Conservation (phyloP, 2,113 vertebrate species). For the Oncorhynchus nerka region DNA sequence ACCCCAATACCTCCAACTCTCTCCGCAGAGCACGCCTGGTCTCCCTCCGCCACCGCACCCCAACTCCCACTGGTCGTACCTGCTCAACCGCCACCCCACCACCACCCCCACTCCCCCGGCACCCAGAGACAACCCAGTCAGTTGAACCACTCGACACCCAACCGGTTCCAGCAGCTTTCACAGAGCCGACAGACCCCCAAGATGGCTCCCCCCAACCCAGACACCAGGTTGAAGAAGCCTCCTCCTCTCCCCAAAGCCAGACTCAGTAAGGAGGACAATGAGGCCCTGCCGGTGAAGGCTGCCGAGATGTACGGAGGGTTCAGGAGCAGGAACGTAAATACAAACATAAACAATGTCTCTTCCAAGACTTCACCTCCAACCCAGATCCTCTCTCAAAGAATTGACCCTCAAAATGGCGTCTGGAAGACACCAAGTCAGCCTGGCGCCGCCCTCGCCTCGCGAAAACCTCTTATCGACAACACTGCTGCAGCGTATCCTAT, state of each 20-base stretch:
- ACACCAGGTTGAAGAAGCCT: neutral
- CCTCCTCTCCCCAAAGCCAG: slow-evolving; percentile 19
- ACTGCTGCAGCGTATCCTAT: neutral
- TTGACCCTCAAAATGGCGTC: neutral
- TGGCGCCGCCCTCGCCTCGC: neutral
- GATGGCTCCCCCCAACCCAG: neutral
- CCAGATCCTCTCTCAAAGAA: neutral
- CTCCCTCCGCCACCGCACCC: too few species aligned
- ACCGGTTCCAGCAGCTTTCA: slow-evolving; percentile 29
- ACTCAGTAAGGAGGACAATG: slow-evolving; percentile 39
- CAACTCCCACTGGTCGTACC: slow-evolving; percentile 43
- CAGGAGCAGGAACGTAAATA: slow-evolving; percentile 15
- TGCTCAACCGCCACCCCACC: slow-evolving; percentile 67
- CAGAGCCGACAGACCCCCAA: neutral
- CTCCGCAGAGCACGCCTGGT: too few species aligned
- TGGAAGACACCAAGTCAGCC: neutral
- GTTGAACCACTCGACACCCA: slow-evolving; percentile 36
- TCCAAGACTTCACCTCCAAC: too few species aligned
- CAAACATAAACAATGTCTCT: neutral
- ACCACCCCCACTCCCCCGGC: neutral
- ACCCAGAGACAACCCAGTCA: neutral
- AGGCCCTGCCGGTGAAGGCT: slow-evolving; percentile 73
- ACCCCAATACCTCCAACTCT: too few species aligned
- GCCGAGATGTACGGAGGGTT: slow-evolving; percentile 85
- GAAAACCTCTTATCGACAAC: neutral